These are phyloP conservation scores for Imbricaverruca yamaguchii DNA, from an alignment of 2,888 invertebrate genomes.

Conservation along the genomic window DNA sequence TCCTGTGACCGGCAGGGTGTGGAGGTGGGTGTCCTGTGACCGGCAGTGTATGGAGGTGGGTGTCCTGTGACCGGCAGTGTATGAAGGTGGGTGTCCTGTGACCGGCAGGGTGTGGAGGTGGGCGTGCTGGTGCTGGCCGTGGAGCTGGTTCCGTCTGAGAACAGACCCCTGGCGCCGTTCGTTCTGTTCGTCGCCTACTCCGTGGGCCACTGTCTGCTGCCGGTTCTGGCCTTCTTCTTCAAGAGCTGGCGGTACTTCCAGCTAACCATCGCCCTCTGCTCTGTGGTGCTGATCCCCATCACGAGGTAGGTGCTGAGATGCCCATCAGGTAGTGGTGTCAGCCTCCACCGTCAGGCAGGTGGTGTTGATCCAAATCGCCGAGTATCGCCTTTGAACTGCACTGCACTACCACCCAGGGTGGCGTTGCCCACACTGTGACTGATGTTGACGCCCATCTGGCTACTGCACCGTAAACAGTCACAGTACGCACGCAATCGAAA, in stretches of 20 bases:
- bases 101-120: conserved; percentile 7
- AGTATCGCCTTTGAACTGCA: no score
- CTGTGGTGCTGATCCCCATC: neutral
- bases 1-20: neutral
- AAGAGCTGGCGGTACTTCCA: conserved; percentile 4
- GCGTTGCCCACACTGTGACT: no score
- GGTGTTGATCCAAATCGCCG: no score
- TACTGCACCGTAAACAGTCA: no score
- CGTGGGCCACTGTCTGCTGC: conserved; percentile 2
- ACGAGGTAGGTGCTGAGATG: neutral
- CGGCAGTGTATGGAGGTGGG: no score
- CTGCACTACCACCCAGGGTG: no score
- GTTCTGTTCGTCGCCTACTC: conserved; percentile 12
- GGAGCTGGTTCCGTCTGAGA: neutral
- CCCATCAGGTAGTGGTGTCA: no score
- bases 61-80: no score
- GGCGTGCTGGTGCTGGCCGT: conserved; percentile 17
- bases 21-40: conserved; percentile 1
- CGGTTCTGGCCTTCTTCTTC: neutral
- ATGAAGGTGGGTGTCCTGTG: no score
- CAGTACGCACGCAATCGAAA: no score
- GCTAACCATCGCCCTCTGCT: conserved; percentile 1
- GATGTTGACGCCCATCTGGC: no score
- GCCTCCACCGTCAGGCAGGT: no score
- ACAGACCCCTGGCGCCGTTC: conserved; percentile 2